Percentiles rank a stretch among this genome's conserved stretches.
phyloP scores from a whole-genome alignment of 2,113 vertebrate species.

The cattle (Bos taurus) region DNA sequence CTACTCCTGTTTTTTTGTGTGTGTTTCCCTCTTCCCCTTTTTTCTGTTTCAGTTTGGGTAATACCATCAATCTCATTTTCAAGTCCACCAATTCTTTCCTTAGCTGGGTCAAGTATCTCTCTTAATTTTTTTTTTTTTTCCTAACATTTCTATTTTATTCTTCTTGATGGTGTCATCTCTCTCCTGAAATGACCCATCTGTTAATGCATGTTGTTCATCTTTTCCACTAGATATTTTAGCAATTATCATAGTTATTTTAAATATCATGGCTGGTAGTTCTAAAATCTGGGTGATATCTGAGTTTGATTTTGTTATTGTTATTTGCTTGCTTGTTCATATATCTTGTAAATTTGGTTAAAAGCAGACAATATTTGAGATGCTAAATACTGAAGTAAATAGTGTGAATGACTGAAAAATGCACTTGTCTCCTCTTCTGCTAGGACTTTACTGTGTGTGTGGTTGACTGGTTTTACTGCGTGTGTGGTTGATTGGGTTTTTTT shows the following conservation, averaged over 20 bases:
- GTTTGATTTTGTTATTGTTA: neutral
- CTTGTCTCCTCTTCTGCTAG: neutral
- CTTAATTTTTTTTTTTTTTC: neutral
- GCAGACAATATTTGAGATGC: neutral
- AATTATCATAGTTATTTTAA: neutral
- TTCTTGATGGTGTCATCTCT: neutral
- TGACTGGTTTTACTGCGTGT: neutral
- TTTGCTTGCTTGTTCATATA: neutral
- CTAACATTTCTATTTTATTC: neutral
- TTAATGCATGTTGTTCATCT: neutral
- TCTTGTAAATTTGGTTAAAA: neutral
- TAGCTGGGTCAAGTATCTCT: neutral
- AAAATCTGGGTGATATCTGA: neutral
- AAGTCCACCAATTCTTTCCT: neutral
- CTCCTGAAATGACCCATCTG: neutral
- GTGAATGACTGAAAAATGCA: neutral
- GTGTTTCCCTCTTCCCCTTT: neutral
- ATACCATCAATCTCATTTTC: neutral
- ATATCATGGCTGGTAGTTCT: neutral
- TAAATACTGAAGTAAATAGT: neutral
- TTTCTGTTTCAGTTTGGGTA: neutral
- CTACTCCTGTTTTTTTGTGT: neutral
- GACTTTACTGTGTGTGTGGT: neutral
- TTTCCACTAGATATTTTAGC: neutral
- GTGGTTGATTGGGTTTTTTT: neutral